Evolutionary conservation across 2,797 vertebrate species (phyloP).

Genomic region (Acrossocheilus wenchowensis): DNA sequence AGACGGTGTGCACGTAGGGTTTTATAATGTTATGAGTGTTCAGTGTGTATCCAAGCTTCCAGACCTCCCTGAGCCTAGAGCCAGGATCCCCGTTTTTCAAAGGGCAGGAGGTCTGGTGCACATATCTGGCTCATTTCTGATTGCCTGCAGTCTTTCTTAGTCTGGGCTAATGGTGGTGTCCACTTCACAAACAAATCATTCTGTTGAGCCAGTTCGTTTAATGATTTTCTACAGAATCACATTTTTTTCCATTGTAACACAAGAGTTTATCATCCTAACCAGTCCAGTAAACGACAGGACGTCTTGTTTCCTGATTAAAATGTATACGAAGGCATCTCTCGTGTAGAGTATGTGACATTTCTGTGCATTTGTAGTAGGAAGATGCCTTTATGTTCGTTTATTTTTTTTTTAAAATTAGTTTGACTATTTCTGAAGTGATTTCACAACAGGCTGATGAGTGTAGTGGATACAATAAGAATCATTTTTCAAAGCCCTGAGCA

Average conservation of each 20-base stretch:
- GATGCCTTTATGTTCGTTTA: background rate
- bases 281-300: background rate
- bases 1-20: background rate
- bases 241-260: background rate
- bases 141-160: background rate
- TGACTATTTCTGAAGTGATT: background rate
- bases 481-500: background rate
- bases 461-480: background rate
- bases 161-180: background rate
- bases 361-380: background rate
- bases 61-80: background rate
- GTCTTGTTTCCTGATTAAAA: background rate
- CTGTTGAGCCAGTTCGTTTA: background rate
- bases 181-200: background rate
- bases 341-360: background rate
- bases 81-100: background rate
- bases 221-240: background rate
- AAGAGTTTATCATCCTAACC: background rate
- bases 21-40: conserved; percentile 16
- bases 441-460: background rate
- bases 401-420: background rate
- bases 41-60: background rate
- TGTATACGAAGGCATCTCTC: background rate
- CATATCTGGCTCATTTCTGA: background rate
- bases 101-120: background rate